phyloP scores from a whole-genome alignment of 2,113 vertebrate species.

The Carassius gibelio region DNA sequence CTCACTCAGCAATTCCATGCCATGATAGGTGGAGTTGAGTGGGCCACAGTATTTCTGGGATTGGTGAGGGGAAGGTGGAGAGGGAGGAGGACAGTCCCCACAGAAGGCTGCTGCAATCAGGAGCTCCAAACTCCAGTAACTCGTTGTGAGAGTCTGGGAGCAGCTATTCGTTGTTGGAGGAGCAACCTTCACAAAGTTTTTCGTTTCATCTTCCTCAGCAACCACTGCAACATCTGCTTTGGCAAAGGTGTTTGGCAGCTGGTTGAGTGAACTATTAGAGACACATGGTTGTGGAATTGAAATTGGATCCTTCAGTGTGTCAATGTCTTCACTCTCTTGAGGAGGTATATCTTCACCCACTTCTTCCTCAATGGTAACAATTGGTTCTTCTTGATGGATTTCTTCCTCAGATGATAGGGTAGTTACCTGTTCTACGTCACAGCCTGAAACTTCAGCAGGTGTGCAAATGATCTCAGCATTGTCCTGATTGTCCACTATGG shows the following conservation, averaged over 20 bases:
- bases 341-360: conserved; percentile 56
- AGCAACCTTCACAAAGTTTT: neutral
- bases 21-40: conserved; percentile 77
- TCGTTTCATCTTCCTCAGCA: neutral
- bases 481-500: conserved; percentile 52
- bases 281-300: conserved; percentile 8
- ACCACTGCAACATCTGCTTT: conserved; percentile 17
- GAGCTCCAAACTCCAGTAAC: conserved; percentile 86
- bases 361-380: conserved; percentile 68
- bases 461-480: conserved; percentile 64
- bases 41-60: conserved; percentile 55
- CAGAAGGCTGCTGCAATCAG: conserved; percentile 88
- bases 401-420: conserved; percentile 63
- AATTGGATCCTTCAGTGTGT: conserved; percentile 50
- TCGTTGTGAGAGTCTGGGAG: conserved; percentile 65
- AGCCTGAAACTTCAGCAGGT: conserved; percentile 62
- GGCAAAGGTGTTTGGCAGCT: neutral
- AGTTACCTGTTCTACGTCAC: conserved; percentile 64
- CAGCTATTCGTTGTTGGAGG: conserved; percentile 41
- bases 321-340: conserved; percentile 61
- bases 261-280: conserved; percentile 21
- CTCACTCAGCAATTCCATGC: conserved; percentile 92
- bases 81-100: conserved; percentile 77
- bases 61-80: conserved; percentile 62
- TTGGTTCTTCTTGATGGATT: conserved; percentile 59